Percentiles rank a stretch among this genome's conserved stretches.
Evolutionary conservation across 1,140 invertebrate species (phyloP).

Genomic region (Zaprionus ornatus): DNA sequence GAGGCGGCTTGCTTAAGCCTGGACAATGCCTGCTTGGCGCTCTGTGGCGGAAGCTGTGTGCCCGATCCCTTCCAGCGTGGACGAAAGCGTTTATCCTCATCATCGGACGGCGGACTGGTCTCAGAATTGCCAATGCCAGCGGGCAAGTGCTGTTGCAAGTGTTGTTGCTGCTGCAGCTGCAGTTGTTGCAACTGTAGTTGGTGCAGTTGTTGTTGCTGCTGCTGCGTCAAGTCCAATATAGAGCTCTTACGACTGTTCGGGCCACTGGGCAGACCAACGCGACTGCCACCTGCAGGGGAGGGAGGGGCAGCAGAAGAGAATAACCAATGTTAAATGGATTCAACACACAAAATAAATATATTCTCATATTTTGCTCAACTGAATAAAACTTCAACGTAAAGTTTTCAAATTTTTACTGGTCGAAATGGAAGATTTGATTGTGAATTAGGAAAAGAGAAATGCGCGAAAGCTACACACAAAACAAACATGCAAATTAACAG

Average conservation of each 20-base stretch:
- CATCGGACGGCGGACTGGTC: slow-evolving; percentile 84
- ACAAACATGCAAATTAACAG: slow-evolving; percentile 45
- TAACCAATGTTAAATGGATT: slow-evolving; percentile 5
- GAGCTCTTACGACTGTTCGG: slow-evolving; percentile 78
- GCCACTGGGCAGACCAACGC: slow-evolving; percentile 74
- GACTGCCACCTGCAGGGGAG: slow-evolving; percentile 63
- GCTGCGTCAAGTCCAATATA: slow-evolving; percentile 70
- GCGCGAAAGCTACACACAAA: slow-evolving; percentile 16
- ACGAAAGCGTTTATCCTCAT: slow-evolving; percentile 72
- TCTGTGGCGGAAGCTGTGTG: slow-evolving; percentile 79
- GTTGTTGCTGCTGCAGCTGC: slow-evolving; percentile 46
- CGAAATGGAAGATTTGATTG: slow-evolving; percentile 45
- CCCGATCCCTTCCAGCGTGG: slow-evolving; percentile 83
- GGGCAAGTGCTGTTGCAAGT: slow-evolving; percentile 62
- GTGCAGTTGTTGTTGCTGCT: slow-evolving; percentile 61
- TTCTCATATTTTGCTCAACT: slow-evolving; percentile 50
- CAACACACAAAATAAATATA: background rate
- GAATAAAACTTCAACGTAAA: slow-evolving; percentile 51
- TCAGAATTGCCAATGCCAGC: slow-evolving; percentile 78
- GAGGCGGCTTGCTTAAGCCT: slow-evolving; percentile 77
- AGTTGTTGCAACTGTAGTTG: slow-evolving; percentile 65
- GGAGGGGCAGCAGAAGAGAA: background rate
- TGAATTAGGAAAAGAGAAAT: slow-evolving; percentile 15
- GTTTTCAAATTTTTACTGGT: slow-evolving; percentile 55
- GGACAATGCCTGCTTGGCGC: slow-evolving; percentile 74